A percentile compares a stretch with the other conserved stretches of the same genome.
Conservation (phyloP, 1,140 invertebrate genomes). For the Dreissena polymorpha region DNA sequence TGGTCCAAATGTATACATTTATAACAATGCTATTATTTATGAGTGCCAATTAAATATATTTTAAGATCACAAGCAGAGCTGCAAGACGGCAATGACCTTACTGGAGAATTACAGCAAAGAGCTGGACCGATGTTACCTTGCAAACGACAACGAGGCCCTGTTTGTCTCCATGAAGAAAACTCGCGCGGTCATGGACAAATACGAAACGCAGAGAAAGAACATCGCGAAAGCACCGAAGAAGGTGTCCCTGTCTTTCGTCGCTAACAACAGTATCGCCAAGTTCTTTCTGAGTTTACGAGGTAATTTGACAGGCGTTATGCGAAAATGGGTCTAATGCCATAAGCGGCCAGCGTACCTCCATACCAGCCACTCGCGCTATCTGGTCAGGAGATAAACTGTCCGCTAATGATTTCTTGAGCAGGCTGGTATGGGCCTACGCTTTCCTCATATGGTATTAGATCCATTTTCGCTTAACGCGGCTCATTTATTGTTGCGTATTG, state of each 20-base stretch:
- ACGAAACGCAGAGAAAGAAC: slow-evolving; percentile 27
- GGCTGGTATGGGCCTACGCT: too few relatives aligned
- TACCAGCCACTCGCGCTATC: too few relatives aligned
- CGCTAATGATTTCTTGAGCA: too few relatives aligned
- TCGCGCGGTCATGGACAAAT: slow-evolving; percentile 25
- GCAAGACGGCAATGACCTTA: slow-evolving; percentile 35
- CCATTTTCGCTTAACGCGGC: too few relatives aligned
- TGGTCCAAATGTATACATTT: too few relatives aligned
- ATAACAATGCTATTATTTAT: too few relatives aligned
- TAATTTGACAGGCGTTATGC: not conserved
- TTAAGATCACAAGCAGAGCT: slow-evolving; percentile 46
- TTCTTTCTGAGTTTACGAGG: slow-evolving; percentile 40
- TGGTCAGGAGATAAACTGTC: too few relatives aligned
- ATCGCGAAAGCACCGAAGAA: slow-evolving; percentile 24
- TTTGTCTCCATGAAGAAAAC: slow-evolving; percentile 43
- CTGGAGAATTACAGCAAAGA: slow-evolving; percentile 47
- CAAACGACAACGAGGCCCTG: slow-evolving; percentile 22
- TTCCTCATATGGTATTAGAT: too few relatives aligned
- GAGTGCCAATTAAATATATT: too few relatives aligned
- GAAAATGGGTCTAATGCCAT: too few relatives aligned
- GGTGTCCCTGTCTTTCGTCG: slow-evolving; percentile 6
- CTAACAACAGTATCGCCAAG: slow-evolving; percentile 30
- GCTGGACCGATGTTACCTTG: slow-evolving; percentile 32
- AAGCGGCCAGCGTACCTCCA: too few relatives aligned
- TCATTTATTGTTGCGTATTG: too few relatives aligned